Base-by-base conservation (phyloP, 2,888 invertebrate genomes). In the Pimpla rufipes region DNA sequence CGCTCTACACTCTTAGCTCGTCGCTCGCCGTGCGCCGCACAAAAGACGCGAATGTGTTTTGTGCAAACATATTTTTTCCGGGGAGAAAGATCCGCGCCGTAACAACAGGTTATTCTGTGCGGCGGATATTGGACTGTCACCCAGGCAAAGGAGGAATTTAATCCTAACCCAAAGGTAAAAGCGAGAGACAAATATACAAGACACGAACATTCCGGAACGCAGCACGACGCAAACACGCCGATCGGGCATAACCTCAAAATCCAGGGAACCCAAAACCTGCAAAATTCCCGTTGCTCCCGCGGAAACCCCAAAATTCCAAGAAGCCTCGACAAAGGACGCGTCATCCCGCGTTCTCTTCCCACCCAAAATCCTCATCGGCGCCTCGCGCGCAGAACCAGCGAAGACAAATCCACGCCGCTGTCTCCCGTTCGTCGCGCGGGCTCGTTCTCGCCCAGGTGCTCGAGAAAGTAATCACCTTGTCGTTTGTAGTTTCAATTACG, bases 401-500 rank as follows among this genome's bases (percentile, higher is more conserved):
- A 40, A 79, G 21, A 47, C 10, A 50, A 21, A 42, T 62, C 29
- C 23, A 29, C 55, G 23, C n/a, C n/a, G n/a, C n/a, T n/a, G n/a
- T 35, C n/a, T 55, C 29, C 18, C 40, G n/a, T 13, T 52, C 75
- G 16, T 47, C 40, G 37, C 40, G 37, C 52, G 13, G 40, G 16
- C 42, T 71, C 71, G n/a, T n/a, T 29, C 21, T 35, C 40, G 29
- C 29, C 29, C 74, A 78, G 57, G 71, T 78, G 55, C 68, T 66
- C 50, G 1, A 59, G n/a, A 73, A 81, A 82, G 59, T 74, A 82
- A 82, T 79, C 79, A 79, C 73, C 71, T 50, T 55, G 50, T 71
- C 74, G 67, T 66, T 71, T 59, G 74, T 82, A 47, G 73, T 37
- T 66, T 55, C 64, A 52, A 82, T 40, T 82, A 57, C 67, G 45